phyloP scores from a whole-genome alignment of 2,888 invertebrate genomes.

The Ecdyonurus torrentis region DNA sequence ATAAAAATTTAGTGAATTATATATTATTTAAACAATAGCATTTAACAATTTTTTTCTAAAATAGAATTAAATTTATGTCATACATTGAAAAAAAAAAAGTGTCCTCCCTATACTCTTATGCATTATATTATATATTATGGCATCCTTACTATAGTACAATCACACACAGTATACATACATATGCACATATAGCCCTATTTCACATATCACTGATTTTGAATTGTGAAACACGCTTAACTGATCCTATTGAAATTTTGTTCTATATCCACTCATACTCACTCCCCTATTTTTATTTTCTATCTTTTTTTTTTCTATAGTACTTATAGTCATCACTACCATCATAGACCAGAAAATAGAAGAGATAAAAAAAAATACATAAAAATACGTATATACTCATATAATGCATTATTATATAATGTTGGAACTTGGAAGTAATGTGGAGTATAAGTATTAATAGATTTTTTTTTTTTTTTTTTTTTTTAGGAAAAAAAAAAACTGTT shows the following conservation, averaged over 20 bases:
- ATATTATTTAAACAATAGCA: too few relatives aligned
- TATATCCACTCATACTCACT: background rate
- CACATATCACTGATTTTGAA: slow-evolving; percentile 47
- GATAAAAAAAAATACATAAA: background rate
- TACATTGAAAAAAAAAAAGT: too few relatives aligned
- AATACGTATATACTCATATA: background rate
- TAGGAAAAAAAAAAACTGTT: too few relatives aligned
- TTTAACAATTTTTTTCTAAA: too few relatives aligned
- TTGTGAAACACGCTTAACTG: slow-evolving; percentile 46
- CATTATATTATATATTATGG: background rate
- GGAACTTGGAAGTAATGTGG: too few relatives aligned
- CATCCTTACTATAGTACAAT: background rate
- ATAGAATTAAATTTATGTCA: too few relatives aligned
- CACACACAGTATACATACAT: too few relatives aligned
- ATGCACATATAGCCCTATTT: too few relatives aligned
- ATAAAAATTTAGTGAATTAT: too few relatives aligned
- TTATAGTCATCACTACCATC: background rate
- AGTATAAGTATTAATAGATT: too few relatives aligned
- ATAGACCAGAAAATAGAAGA: background rate
- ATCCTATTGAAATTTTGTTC: slow-evolving; percentile 30
- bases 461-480: too few relatives aligned
- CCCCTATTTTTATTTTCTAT: background rate
- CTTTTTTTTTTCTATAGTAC: background rate
- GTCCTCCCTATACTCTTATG: background rate
- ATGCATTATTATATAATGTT: background rate